phyloP scores from a whole-genome alignment of 2,888 invertebrate species.

The Cataglyphis livida region DNA sequence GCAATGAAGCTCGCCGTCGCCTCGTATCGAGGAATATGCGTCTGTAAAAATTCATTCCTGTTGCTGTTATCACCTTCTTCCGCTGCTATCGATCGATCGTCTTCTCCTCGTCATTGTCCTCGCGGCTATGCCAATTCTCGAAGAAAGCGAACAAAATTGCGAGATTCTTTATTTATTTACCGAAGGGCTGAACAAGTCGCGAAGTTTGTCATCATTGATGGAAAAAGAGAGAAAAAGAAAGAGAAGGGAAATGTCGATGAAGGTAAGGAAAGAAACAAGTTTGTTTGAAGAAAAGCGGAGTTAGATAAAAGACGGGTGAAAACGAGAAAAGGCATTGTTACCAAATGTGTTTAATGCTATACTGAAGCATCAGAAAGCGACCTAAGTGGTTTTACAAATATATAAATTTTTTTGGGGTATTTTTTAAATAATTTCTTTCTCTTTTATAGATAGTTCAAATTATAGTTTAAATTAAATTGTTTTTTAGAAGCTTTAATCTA shows the following conservation, averaged over 20 bases:
- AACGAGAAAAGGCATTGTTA: constrained; percentile 6
- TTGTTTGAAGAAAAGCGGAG: neutral
- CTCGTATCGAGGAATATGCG: constrained; percentile 14
- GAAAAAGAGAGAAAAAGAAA: neutral
- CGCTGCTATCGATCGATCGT: constrained; percentile 35
- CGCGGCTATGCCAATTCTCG: constrained; percentile 9
- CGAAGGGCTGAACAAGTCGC: neutral
- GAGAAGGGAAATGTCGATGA: neutral
- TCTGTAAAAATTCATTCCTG: constrained; percentile 38
- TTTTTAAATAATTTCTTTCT: neutral
- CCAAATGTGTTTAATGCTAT: constrained; percentile 17
- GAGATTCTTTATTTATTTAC: neutral
- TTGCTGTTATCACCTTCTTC: constrained; percentile 44
- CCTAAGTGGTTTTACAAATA: neutral
- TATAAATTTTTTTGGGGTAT: neutral
- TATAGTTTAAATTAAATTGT: constrained; percentile 6
- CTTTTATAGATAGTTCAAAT: neutral
- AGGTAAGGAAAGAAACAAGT: constrained; percentile 6
- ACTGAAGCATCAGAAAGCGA: constrained; percentile 37
- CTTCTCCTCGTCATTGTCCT: constrained; percentile 8
- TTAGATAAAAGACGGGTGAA: constrained; percentile 15
- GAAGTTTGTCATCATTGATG: constrained; percentile 4
- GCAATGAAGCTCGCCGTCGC: constrained; percentile 1
- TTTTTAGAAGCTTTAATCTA: neutral
- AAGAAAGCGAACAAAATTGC: constrained; percentile 26